Conservation (phyloP, 2,797 vertebrate species). For the Siniperca undulata region DNA sequence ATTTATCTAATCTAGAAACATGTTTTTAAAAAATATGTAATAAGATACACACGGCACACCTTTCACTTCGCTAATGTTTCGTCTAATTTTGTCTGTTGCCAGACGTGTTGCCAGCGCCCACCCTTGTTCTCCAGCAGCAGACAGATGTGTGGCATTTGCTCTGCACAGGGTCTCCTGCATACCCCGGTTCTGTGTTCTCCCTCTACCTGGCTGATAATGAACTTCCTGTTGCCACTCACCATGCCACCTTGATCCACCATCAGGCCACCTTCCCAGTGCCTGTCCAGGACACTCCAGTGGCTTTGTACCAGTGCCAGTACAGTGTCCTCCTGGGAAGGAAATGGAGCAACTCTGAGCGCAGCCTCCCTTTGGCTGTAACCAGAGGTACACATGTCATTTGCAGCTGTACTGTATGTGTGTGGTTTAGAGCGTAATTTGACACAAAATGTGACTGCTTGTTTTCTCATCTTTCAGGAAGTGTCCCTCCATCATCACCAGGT, state of each 20-base stretch:
- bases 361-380: slow-evolving; percentile 64
- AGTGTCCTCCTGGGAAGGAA: slow-evolving; percentile 57
- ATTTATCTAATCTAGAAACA: too few species aligned
- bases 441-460: slow-evolving; percentile 20
- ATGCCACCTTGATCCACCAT: slow-evolving; percentile 39
- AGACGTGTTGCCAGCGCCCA: slow-evolving; percentile 73
- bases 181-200: slow-evolving; percentile 78
- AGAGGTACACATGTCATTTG: slow-evolving; percentile 50
- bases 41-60: not conserved
- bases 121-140: slow-evolving; percentile 68
- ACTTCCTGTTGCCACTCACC: slow-evolving; percentile 37
- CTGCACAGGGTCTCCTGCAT: slow-evolving; percentile 80
- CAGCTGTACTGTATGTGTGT: not conserved
- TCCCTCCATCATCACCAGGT: slow-evolving; percentile 58
- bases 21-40: too few species aligned
- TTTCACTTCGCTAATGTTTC: not conserved
- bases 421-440: not conserved
- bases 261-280: slow-evolving; percentile 73
- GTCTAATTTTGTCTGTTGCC: not conserved
- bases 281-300: slow-evolving; percentile 55
- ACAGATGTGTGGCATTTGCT: slow-evolving; percentile 69
- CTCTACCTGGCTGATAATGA: slow-evolving; percentile 68
- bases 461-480: slow-evolving; percentile 62
- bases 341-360: slow-evolving; percentile 73
- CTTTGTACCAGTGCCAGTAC: slow-evolving; percentile 83